These are phyloP conservation scores for Orius laevigatus DNA, from an alignment of 1,140 invertebrate species.

Conservation along the genomic window DNA sequence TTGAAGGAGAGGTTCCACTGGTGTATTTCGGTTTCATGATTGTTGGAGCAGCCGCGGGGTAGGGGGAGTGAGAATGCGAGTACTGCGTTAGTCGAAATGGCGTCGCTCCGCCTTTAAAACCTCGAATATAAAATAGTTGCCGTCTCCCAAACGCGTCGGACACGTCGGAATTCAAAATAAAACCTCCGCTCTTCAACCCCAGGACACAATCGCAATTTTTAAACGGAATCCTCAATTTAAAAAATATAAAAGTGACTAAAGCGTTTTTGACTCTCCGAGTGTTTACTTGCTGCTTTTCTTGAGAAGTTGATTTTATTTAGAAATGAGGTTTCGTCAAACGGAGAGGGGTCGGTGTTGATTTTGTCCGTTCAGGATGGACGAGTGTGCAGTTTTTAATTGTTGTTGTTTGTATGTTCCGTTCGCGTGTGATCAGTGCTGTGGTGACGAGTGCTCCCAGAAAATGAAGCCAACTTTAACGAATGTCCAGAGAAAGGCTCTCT, in stretches of 20 bases:
- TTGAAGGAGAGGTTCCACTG: slow-evolving; percentile 1
- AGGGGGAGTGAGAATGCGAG: slow-evolving; percentile 15
- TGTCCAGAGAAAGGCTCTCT: slow-evolving; percentile 22
- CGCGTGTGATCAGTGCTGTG: slow-evolving; percentile 17
- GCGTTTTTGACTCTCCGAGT: slow-evolving; percentile 30
- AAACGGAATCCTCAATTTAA: background rate
- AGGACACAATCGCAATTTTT: background rate
- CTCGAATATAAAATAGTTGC: background rate
- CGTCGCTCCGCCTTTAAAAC: slow-evolving; percentile 4
- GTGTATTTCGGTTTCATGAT: too few species aligned
- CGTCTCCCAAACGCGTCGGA: background rate
- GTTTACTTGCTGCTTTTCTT: slow-evolving; percentile 31
- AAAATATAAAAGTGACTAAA: background rate
- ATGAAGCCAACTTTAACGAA: slow-evolving; percentile 20
- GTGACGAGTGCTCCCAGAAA: slow-evolving; percentile 21
- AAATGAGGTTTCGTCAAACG: slow-evolving; percentile 22
- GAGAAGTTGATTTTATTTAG: slow-evolving; percentile 27
- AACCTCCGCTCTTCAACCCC: background rate
- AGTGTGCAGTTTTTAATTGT: slow-evolving; percentile 3
- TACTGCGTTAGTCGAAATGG: slow-evolving; percentile 15
- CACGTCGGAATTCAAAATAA: background rate
- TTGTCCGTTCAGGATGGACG: slow-evolving; percentile 12
- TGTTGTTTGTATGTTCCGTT: slow-evolving; percentile 10
- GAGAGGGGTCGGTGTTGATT: slow-evolving; percentile 17
- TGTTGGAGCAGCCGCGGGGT: slow-evolving; percentile 1